phyloP scores from a whole-genome alignment of 1,140 invertebrate genomes.

The Drusus annulatus region DNA sequence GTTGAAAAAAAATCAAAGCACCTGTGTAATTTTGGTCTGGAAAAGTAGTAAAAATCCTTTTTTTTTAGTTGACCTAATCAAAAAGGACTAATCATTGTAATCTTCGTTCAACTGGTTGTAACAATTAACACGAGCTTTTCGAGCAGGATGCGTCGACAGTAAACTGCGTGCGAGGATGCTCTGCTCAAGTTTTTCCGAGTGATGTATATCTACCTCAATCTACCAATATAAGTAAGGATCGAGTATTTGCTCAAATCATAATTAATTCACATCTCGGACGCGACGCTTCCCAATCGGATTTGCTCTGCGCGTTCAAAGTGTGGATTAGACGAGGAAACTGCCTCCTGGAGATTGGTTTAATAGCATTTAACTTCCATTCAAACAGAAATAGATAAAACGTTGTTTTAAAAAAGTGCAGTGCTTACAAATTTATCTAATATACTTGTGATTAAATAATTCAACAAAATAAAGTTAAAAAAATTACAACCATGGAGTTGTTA shows the following conservation, averaged over 20 bases:
- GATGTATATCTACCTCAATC: not conserved
- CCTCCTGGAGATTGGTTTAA: not conserved
- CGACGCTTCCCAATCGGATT: constrained; percentile 16
- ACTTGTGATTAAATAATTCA: not conserved
- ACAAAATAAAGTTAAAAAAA: not conserved
- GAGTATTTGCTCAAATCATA: constrained; percentile 56
- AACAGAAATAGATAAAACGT: no score
- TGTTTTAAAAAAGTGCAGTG: not conserved
- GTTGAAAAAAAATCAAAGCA: no score
- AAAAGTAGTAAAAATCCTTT: not conserved
- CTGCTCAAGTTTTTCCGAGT: constrained; percentile 22
- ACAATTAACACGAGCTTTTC: not conserved
- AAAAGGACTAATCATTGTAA: not conserved
- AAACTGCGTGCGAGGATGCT: not conserved
- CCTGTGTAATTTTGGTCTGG: no score
- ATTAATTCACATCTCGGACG: constrained; percentile 49
- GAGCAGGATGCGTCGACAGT: not conserved
- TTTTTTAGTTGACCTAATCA: not conserved
- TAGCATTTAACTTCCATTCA: no score
- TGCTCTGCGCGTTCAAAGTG: constrained; percentile 4
- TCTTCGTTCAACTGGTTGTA: not conserved
- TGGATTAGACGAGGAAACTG: no score
- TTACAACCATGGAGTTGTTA: not conserved
- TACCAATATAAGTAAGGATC: constrained; percentile 52
- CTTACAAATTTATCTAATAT: not conserved